Base-by-base conservation (phyloP, 2,797 vertebrate genomes). In the Carcharodon carcharias region DNA sequence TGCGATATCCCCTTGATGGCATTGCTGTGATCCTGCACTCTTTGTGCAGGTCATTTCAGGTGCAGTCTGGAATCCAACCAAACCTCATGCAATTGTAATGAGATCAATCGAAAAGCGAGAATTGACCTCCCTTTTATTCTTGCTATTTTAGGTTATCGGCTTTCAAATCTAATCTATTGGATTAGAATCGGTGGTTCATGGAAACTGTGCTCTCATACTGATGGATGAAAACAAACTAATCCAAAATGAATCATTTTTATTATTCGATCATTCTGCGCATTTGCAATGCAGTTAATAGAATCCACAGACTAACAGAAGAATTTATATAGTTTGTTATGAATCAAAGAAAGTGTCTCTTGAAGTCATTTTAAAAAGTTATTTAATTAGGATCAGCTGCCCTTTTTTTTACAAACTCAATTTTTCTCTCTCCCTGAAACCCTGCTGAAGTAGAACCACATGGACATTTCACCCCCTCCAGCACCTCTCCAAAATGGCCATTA, bases 101-200 rank as follows among this genome's bases (percentile, higher is more conserved):
- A 93, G 91, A 65, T 67, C 91, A 93, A 67, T 67, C 40, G 61
- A 93, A 45, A 95, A 77, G 45, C 21, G 94, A 35, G 50, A 95
- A 35, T 73, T 54, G 67, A 95, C 56, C 67, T 16, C 9, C 12
- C 45, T 95, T 95, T 95, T 73, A 73, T 73, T 14, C 69, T 95
- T 73, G 40, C 45, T 26, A 71, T 73, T 95, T 73, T 40, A 16
- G 54, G 67, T 1, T 73, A 69, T 95, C 26, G 45, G 45, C 73
- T 71, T 54, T 95, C 69, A 95, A 56, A 54, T 73, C 40, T 45
- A 73, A 73, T 73, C 45, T 95, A 71, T 9, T 54, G 67, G 63
- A 95, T 95, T 31, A 71, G 93, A 54, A 63, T 92, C n/a, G 89
- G 58, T 26, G n/a, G 35, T 35, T 93, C 65, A 93, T 93, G 91